Evolutionary conservation across 2,113 vertebrate genomes (phyloP), one percentile per base, ranked within the genome.

Genomic region (Channa argus): DNA sequence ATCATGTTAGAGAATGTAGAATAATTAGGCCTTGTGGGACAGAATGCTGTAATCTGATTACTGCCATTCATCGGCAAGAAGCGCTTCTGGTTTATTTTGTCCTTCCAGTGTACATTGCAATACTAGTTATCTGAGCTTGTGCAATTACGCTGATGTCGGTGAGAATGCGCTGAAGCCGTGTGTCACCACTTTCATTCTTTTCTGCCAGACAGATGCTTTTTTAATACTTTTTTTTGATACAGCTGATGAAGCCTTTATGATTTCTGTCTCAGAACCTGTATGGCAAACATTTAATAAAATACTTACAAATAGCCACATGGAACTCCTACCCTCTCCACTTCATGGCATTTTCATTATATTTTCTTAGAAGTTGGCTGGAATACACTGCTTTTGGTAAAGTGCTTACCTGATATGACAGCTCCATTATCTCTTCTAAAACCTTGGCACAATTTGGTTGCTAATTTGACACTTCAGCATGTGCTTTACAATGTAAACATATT

Each of bases 321-420:
- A 72, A 53, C 63, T 39, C 34, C 52, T 41, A 8, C 39, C 11
- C 51, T 71, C 55, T 71, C 55, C 63, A 80, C 77, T 77, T 52
- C 4, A 3, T 38, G 34, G 52, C 66, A 70, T 80, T 81, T 72
- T 67, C 85, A 85, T 87, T 79, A 82, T 47, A 68, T 66, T 53
- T 67, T 45, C 66, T 65, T 4, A 53, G 49, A 51, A 39, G 72
- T 58, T 59, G 56, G 11, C 51, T 37, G 71, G 5, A 37, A 63
- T 82, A 36, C 41, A 36, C 50, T 33, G 14, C 59, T 77, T 74
- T 61, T 45, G 36, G 56, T 45, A 67, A 69, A 63, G 47, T 3
- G n/a, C 55, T 73, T 47, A 41, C n/a, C 61, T 53, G 44, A 67
- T 36, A 33, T 45, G 49, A 63, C 6, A n/a, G 53, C 46, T 69